Percentiles rank a stretch among this genome's conserved stretches.
Evolutionary conservation across 2,113 vertebrate genomes (phyloP).

Genomic region (Pongo abelii): DNA sequence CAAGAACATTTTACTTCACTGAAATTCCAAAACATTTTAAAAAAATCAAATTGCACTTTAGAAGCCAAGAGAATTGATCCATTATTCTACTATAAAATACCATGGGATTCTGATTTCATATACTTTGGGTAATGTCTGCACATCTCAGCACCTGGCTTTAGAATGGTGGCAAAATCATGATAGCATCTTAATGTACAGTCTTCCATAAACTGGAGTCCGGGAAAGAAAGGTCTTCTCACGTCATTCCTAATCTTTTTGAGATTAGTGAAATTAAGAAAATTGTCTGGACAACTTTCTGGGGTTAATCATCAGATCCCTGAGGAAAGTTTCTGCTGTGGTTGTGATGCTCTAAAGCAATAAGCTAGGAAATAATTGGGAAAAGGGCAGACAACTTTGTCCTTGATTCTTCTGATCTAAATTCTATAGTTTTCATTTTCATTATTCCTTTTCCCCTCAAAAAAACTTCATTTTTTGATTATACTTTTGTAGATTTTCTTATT

Average conservation of each 20-base stretch:
- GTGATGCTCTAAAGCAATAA: neutral
- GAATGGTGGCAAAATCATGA: neutral
- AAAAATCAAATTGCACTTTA: neutral
- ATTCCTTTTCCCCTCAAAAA: neutral
- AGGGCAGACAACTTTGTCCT: neutral
- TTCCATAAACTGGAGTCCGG: neutral
- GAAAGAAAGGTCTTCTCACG: neutral
- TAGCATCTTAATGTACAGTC: neutral
- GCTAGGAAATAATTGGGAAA: neutral
- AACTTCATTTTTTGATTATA: neutral
- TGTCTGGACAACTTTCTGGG: neutral
- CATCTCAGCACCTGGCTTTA: neutral
- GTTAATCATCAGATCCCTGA: neutral
- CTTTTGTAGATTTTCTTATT: neutral
- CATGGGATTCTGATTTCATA: neutral
- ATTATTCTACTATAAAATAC: neutral
- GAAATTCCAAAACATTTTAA: neutral
- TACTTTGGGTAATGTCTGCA: neutral
- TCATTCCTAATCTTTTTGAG: neutral
- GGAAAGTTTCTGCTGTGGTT: neutral
- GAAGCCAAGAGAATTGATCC: neutral
- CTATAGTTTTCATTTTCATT: neutral
- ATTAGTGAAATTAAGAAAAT: neutral
- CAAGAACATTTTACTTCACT: neutral
- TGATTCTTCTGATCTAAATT: too few species aligned